Evolutionary conservation across 2,797 vertebrate genomes (phyloP).

Genomic region (Petrocephalus sullivani): DNA sequence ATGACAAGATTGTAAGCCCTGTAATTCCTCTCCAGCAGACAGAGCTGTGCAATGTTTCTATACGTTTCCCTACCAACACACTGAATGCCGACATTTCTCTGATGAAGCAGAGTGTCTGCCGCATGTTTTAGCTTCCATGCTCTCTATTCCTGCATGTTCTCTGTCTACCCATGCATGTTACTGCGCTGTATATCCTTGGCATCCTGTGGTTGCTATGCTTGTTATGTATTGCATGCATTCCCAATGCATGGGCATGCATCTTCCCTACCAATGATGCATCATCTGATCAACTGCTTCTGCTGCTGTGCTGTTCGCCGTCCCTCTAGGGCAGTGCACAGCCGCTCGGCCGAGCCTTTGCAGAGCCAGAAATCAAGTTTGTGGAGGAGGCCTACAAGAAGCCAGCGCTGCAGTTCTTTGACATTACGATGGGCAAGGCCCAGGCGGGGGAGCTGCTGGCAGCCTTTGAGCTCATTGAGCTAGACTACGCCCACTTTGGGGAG

Average conservation of each 20-base stretch:
- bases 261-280: neutral
- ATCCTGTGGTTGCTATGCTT: neutral
- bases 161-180: neutral
- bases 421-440: conserved; percentile 68
- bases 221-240: neutral
- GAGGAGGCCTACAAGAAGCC: conserved; percentile 73
- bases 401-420: conserved; percentile 73
- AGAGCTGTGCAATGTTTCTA: neutral
- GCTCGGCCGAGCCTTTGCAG: conserved; percentile 75
- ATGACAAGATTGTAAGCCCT: conserved; percentile 74
- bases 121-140: neutral
- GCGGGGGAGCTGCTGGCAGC: conserved; percentile 80
- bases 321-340: conserved; percentile 64
- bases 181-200: neutral
- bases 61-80: neutral
- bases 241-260: neutral
- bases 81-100: neutral
- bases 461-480: conserved; percentile 86
- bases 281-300: neutral
- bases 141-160: neutral
- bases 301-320: neutral
- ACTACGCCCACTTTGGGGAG: conserved; percentile 79
- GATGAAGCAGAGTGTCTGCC: neutral
- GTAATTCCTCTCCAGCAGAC: neutral
- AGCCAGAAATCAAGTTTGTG: conserved; percentile 75